Evolutionary conservation across 1,140 invertebrate genomes (phyloP).

Genomic region (Drosophila bipectinata): DNA sequence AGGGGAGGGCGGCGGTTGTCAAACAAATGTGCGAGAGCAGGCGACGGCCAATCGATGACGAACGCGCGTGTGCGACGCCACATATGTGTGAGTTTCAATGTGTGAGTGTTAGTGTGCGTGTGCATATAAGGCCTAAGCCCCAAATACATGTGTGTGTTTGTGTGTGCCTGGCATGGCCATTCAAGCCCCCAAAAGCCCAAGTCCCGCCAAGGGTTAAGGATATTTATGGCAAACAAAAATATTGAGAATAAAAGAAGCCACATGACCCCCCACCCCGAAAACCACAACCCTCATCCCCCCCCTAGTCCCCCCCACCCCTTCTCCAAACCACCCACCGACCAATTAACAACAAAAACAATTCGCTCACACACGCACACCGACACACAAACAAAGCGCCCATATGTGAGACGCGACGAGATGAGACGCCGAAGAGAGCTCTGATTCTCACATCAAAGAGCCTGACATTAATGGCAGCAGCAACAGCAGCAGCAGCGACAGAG

Average conservation of each 20-base stretch:
- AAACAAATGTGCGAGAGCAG: constrained; percentile 67
- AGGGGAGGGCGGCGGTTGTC: constrained; percentile 26
- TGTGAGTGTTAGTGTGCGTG: constrained; percentile 30
- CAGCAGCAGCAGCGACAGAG: constrained; percentile 23
- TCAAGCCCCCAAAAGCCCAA: neutral
- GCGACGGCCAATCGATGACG: constrained; percentile 75
- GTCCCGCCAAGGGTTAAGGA: neutral
- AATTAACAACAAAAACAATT: constrained; percentile 44
- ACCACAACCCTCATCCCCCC: neutral
- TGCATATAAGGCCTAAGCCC: constrained; percentile 56
- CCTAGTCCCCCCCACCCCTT: neutral
- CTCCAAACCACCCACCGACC: neutral
- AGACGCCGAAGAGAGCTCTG: constrained; percentile 28
- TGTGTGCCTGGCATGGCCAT: constrained; percentile 44
- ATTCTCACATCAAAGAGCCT: constrained; percentile 58
- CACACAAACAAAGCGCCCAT: constrained; percentile 23
- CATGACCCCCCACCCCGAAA: neutral
- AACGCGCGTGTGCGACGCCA: constrained; percentile 76
- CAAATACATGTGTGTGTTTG: constrained; percentile 53
- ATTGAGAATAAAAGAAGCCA: neutral
- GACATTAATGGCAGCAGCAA: constrained; percentile 57
- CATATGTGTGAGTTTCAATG: constrained; percentile 41
- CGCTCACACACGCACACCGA: constrained; percentile 27
- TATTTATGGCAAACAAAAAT: constrained; percentile 4
- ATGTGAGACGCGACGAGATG: constrained; percentile 16